phyloP scores from a whole-genome alignment of 1,140 invertebrate species.

The Zaprionus capensis region DNA sequence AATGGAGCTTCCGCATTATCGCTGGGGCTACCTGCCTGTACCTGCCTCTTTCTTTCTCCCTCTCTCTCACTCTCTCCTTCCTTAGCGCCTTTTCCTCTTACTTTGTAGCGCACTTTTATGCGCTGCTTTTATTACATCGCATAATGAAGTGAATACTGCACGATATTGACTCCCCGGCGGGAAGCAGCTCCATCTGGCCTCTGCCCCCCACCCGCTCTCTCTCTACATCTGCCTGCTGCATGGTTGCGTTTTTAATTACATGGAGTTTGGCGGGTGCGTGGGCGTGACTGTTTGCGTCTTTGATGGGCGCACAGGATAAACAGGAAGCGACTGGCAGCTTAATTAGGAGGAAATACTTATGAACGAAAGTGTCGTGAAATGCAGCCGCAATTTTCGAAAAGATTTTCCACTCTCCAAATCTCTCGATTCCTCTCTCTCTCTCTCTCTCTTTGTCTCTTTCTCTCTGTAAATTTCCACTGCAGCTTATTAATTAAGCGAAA shows the following conservation, averaged over 20 bases:
- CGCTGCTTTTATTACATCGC: conserved; percentile 47
- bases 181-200: not conserved
- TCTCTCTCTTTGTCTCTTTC: not conserved
- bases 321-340: conserved; percentile 52
- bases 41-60: not conserved
- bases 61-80: not conserved
- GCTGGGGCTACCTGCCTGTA: conserved; percentile 14
- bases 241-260: conserved; percentile 55
- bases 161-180: conserved; percentile 50
- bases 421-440: not conserved
- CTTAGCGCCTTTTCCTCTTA: conserved; percentile 1
- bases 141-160: conserved; percentile 57
- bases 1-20: conserved; percentile 48
- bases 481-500: conserved; percentile 25
- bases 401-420: not conserved
- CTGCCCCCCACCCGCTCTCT: not conserved
- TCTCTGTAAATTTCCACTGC: not conserved
- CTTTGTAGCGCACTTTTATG: conserved; percentile 55
- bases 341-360: conserved; percentile 53
- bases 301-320: conserved; percentile 42
- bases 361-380: conserved; percentile 24
- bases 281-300: conserved; percentile 9
- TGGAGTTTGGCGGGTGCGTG: conserved; percentile 17
- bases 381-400: conserved; percentile 11
- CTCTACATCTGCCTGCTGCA: not conserved